Evolutionary conservation across 2,113 vertebrate species (phyloP), one percentile per base, ranked within the genome.

Genomic region (Urocynchramus pylzowi): DNA sequence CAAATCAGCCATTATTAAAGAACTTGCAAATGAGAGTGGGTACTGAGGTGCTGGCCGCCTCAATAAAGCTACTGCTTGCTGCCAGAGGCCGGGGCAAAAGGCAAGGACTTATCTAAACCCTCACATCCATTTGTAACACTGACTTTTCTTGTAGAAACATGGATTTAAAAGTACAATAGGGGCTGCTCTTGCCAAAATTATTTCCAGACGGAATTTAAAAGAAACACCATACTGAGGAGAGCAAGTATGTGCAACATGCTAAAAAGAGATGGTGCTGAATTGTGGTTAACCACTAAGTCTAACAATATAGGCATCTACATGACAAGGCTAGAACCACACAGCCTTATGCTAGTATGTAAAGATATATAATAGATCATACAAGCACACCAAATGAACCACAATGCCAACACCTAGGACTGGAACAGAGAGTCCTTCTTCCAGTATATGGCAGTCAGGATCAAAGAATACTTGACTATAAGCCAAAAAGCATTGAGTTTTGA

Each of bases 231-330:
- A 60, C 8, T 5, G 9, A 52, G 44, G 4, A 39, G 41, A 60
- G 13, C 6, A 2, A 18, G 41, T 10, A 35, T 10, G 6, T 2
- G 1, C 5, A 82, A 21, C 11, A 39, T 2, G 3, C 11, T 65
- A 31, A 70, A 0, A 8, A 35, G 21, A 70, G 27, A 75, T 11
- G 26, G 20, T 69, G 21, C 24, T 23, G 42, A 37, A 65, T 70
- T 60, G 39, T 45, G 28, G 11, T n/a, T 49, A n/a, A 69, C 9
- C n/a, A 47, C 42, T 11, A 21, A 10, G 37, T 65, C 12, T 44
- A 87, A 59, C 17, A 73, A 65, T 28, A 64, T 1, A 77, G 35
- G 30, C 17, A 74, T 20, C 41, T 54, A 41, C 17, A 24, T 5
- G 50, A 37, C 33, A 85, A 37, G 10, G 20, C 45, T 42, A 75